Base-by-base conservation (phyloP, 2,797 vertebrate species). In the Crax fasciolata region DNA sequence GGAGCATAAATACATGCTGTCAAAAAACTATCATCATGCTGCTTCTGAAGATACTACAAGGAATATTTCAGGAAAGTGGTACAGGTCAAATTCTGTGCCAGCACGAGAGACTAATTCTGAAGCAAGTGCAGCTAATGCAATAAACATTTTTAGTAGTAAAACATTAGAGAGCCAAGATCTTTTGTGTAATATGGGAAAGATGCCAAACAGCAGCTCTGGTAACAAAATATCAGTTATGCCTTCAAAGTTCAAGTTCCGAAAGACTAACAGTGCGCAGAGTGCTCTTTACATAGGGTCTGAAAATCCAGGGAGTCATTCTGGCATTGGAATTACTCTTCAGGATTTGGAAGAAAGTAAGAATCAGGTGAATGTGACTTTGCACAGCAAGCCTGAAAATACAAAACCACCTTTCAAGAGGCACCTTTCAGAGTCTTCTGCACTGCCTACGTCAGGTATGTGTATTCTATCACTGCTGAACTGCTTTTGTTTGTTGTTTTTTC, bases 391-490 rank as follows among this genome's bases (percentile, higher is more conserved):
- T 21, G 94, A 80, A 62, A 84, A 73, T 94, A 96, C 96, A 63
- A 98, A 98, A n/a, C 63, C 97, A 18, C 94, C 98, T 68, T 98
- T 98, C 96, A 98, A 98, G 97, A 99, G 98, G 66, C 98, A 98
- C 66, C 91, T 97, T 57, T 98, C 98, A 16, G 98, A 99, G 82
- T 97, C 98, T 10, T 96, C 94, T 61, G 96, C 94, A 49, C 92
- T 97, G 18, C 72, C 95, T 80, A 96, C 97, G 86, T 98, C 99
- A 99, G 99, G 99, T 99, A 98, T 96, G 97, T 95, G 84, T 49
- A n/a, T 18, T 32, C 35, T 75, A 54, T 79, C 43, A n/a, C 70
- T 92, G 7, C 90, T 94, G 67, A 32, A 27, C 19, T 65, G 21
- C 4, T 84, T 14, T 25, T 59, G 7, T 48, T 75, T 71, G 19